Percentiles rank a stretch among this genome's conserved stretches.
phyloP scores from a whole-genome alignment of 2,113 vertebrate species.

The Epinephelus cyanopodus region DNA sequence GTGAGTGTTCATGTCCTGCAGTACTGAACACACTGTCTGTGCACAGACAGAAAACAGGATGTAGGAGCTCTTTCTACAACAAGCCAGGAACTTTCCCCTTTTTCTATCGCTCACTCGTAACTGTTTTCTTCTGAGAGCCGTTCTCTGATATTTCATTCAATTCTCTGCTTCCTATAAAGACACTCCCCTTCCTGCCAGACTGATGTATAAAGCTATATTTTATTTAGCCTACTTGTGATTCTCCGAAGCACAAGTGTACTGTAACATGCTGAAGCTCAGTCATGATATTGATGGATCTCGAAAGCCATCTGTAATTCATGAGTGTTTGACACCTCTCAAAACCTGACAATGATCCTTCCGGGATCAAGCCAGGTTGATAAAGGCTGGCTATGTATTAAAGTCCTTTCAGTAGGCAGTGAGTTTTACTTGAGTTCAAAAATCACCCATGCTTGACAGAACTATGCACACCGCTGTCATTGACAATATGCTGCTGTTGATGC shows the following conservation, averaged over 20 bases:
- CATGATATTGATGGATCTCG: slow-evolving; percentile 70
- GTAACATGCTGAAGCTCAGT: slow-evolving; percentile 59
- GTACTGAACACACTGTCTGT: slow-evolving; percentile 18
- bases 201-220: slow-evolving; percentile 76
- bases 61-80: slow-evolving; percentile 49
- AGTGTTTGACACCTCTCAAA: slow-evolving; percentile 78
- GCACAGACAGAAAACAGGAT: slow-evolving; percentile 51
- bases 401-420: slow-evolving; percentile 51
- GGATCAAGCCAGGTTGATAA: slow-evolving; percentile 70
- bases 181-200: slow-evolving; percentile 63
- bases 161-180: slow-evolving; percentile 67
- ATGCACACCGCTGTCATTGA: slow-evolving; percentile 44
- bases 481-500: slow-evolving; percentile 48
- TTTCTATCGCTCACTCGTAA: slow-evolving; percentile 21
- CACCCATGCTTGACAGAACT: slow-evolving; percentile 58
- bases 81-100: slow-evolving; percentile 24
- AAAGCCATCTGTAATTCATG: slow-evolving; percentile 79
- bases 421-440: slow-evolving; percentile 57
- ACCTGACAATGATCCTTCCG: slow-evolving; percentile 74
- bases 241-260: slow-evolving; percentile 64
- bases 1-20: slow-evolving; percentile 37
- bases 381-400: slow-evolving; percentile 62
- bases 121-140: slow-evolving; percentile 42
- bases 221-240: slow-evolving; percentile 78
- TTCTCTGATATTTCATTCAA: slow-evolving; percentile 72